Conservation (phyloP, 2,888 invertebrate genomes). For the Sesamia inferens region DNA sequence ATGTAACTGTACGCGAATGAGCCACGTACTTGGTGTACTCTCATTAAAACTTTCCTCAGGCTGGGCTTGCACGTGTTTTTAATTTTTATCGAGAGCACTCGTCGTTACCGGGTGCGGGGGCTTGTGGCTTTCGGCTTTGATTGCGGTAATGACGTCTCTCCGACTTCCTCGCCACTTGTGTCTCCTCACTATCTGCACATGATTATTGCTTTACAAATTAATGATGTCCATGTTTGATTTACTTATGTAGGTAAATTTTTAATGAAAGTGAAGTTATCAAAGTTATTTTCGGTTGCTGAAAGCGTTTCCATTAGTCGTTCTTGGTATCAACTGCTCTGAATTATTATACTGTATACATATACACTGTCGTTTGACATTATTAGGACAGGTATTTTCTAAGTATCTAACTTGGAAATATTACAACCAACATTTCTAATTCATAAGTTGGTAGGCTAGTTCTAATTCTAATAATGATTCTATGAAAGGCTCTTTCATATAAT, state of each 20-base stretch:
- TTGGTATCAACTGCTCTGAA: not conserved
- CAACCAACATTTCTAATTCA: not conserved
- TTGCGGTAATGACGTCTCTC: constrained; percentile 89
- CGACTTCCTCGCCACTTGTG: constrained; percentile 77
- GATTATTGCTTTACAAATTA: constrained; percentile 85
- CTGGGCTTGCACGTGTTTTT: constrained; percentile 90
- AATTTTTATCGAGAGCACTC: constrained; percentile 90
- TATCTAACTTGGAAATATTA: not conserved
- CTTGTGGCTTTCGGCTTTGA: constrained; percentile 84
- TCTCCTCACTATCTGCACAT: constrained; percentile 85
- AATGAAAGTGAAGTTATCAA: constrained; percentile 29
- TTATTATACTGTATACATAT: not conserved
- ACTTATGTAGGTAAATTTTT: constrained; percentile 53
- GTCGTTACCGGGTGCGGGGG: constrained; percentile 81
- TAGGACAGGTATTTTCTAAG: constrained; percentile 2
- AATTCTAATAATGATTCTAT: not conserved
- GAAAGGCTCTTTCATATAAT: not conserved
- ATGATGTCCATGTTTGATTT: constrained; percentile 80
- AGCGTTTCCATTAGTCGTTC: constrained; percentile 23
- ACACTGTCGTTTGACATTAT: not conserved
- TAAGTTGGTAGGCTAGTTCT: not conserved
- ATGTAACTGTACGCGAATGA: constrained; percentile 76
- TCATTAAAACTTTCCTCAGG: constrained; percentile 90
- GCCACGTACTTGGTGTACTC: constrained; percentile 87
- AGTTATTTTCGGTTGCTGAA: constrained; percentile 27